These are phyloP conservation scores for Allygus modestus DNA, from an alignment of 2,888 invertebrate genomes.

Conservation along the genomic window DNA sequence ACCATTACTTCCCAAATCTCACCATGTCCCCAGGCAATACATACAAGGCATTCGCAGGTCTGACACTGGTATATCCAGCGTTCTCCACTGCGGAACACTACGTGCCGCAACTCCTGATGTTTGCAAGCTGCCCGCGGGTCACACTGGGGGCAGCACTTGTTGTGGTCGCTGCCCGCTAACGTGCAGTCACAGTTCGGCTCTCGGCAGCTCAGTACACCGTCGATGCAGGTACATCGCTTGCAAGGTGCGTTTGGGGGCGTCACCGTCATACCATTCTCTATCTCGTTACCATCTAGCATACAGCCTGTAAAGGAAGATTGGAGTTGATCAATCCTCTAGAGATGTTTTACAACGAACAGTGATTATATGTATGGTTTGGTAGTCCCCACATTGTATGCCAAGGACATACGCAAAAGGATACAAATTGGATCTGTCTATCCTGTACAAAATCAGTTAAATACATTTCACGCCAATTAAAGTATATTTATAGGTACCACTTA, in stretches of 20 bases:
- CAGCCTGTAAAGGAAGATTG: conserved; percentile 78
- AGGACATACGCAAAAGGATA: no score
- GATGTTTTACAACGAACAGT: not conserved
- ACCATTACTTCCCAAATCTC: no score
- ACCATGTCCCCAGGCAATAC: conserved; percentile 70
- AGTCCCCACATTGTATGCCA: no score
- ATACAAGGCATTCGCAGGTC: conserved; percentile 93
- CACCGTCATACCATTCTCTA: conserved; percentile 79
- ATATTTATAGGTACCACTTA: no score
- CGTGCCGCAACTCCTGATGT: conserved; percentile 88
- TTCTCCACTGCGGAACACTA: conserved; percentile 88
- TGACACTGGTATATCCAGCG: conserved; percentile 95
- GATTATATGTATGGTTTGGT: no score
- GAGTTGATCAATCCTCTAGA: no score
- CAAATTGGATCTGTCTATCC: no score
- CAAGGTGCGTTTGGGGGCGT: conserved; percentile 76
- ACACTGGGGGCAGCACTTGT: conserved; percentile 88
- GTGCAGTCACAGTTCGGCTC: conserved; percentile 85
- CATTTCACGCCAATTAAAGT: no score
- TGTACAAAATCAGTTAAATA: no score
- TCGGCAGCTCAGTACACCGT: conserved; percentile 83
- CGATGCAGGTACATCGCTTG: conserved; percentile 77
- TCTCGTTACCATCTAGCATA: conserved; percentile 82
- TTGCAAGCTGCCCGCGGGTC: conserved; percentile 85
- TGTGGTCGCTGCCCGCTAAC: conserved; percentile 71